Evolutionary conservation across 2,888 invertebrate species (phyloP), one percentile per base, ranked within the genome.

Genomic region (Podotricha telesiphe): DNA sequence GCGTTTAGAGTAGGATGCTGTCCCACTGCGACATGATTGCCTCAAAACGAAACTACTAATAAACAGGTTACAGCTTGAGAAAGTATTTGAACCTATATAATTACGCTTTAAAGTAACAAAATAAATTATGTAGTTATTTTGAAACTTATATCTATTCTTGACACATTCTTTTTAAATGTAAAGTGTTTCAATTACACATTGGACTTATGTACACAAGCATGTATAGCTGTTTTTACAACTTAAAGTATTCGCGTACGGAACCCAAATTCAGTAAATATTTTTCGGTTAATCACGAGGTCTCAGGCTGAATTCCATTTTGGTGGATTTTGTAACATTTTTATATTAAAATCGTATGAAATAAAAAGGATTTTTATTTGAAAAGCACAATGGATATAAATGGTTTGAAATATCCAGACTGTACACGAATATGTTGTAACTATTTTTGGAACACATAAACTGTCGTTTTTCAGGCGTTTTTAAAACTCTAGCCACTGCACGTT

Each of bases 341-440:
- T 62, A 48, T 66, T 58, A 66, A 66, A 58, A 48, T 11, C 20
- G 20, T 66, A 66, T 66, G 50, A 50, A 66, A 59, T 67, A 66
- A 67, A 67, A 59, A 67, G 20, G 28, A 51, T 61, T 59, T 61
- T 59, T 51, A 61, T 59, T 67, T 67, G 22, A 28, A 42, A 47
- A 66, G 42, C 40, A 67, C 51, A 67, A 67, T 51, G 59, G 66
- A 50, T 59, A 59, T 62, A 37, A 59, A 67, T 67, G 40, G 66
- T 17, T 50, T 7, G 42, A 59, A 22, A 42, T 28, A 67, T 28
- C 48, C n/a, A 42, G 28, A 15, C 40, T 67, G 17, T 67, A 42
- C 6, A 28, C 28, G 3, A 28, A 6, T 66, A 58, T 59, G 59
- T 59, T 67, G 42, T 58, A 67, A 67, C 51, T 42, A 61, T 40